Evolutionary conservation across 2,797 vertebrate species (phyloP), one percentile per base, ranked within the genome.

Genomic region (Argentina silus): DNA sequence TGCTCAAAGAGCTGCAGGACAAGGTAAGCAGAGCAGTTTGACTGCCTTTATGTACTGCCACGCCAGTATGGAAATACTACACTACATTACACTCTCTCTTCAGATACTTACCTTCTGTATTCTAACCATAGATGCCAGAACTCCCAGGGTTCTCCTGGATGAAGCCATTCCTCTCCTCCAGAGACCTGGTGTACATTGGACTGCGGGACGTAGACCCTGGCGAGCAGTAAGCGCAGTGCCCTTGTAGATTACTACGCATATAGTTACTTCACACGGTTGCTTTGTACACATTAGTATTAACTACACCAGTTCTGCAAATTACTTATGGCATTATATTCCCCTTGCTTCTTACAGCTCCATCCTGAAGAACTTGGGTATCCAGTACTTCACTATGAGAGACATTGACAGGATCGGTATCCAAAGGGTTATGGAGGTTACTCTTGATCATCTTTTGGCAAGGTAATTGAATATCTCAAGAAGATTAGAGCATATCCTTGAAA

Each of bases 381-480:
- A 96, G 74, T 98, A 96, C 89, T 99, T 97, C 90, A 96, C 96
- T 76, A 99, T 98, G 97, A 94, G 96, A 77, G 96, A 99, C 45
- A 95, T 99, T 4, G 98, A 99, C 93, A 92, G 92, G 78, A 92
- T 99, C 57, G 98, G 98, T 79, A 98, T 99, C 81, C 95, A 96
- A 64, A 96, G 97, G 80, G 97, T 99, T 79, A 99, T 99, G 97
- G 98, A 99, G 86, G 95, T 94, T 81, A 95, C 97, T 1, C 89
- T 98, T 43, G 97, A 99, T 81, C 94, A 94, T 71, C 95, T 99
- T 48, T 85, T 99, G 90, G 83, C 94, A 77, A 98, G 97, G 98
- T 98, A 84, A 7, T 56, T 68, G 0, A 47, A 70, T 15, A 4
- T 1, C 42, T 63, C 36, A 44, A 9, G 50, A 51, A 63, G 2